Percentiles rank a stretch among this genome's conserved stretches.
These are phyloP conservation scores for Apogon hyalosoma DNA, from an alignment of 2,797 vertebrate genomes.

Conservation along the genomic window DNA sequence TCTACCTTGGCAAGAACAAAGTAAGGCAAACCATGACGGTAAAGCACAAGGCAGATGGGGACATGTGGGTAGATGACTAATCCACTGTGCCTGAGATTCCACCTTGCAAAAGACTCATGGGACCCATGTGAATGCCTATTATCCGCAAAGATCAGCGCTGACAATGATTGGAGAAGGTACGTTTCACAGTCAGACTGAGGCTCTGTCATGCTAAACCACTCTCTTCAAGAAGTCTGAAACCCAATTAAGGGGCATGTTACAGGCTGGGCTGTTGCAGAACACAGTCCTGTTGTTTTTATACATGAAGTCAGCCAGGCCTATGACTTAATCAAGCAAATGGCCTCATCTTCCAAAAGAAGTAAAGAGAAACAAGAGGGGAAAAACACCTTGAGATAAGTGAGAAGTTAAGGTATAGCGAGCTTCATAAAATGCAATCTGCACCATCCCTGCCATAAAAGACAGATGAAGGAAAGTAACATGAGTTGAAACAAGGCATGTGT, in stretches of 20 bases:
- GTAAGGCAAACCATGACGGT: constrained; percentile 78
- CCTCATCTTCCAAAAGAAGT: constrained; percentile 21
- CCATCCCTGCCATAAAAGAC: constrained; percentile 26
- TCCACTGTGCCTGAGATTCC: constrained; percentile 65
- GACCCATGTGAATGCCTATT: constrained; percentile 59
- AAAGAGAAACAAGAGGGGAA: constrained; percentile 10
- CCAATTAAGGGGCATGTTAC: constrained; percentile 66
- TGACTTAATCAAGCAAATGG: constrained; percentile 55
- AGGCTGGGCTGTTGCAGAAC: constrained; percentile 50
- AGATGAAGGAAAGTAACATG: constrained; percentile 26
- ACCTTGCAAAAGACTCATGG: constrained; percentile 50
- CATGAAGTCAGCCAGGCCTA: constrained; percentile 16
- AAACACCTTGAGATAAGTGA: constrained; percentile 19
- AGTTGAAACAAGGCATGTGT: constrained; percentile 47
- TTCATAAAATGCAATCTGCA: constrained; percentile 44
- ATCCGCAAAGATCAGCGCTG: constrained; percentile 62
- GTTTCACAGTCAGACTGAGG: constrained; percentile 56
- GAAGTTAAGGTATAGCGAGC: constrained; percentile 27
- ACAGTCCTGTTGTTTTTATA: constrained; percentile 48
- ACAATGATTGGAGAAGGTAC: constrained; percentile 58
- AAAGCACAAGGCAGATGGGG: constrained; percentile 61
- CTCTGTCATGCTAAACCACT: constrained; percentile 64
- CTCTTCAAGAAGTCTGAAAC: constrained; percentile 61
- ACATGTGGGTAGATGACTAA: constrained; percentile 77
- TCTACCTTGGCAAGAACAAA: constrained; percentile 74